Conservation (phyloP, 2,888 invertebrate genomes). For the Campoplex nolae region DNA sequence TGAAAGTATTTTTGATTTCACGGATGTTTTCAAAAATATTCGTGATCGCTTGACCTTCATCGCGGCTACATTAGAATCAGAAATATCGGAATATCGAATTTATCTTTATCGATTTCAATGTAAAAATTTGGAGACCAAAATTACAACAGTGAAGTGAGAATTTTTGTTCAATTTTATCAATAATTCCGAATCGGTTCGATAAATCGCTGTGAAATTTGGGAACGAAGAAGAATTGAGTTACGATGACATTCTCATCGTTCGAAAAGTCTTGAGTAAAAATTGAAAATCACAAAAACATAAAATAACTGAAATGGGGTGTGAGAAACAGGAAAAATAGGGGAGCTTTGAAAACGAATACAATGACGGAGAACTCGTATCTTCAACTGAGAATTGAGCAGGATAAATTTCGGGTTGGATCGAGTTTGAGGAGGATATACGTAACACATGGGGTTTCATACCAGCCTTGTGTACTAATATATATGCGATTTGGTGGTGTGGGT, state of each 20-base stretch:
- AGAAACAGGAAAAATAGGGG: neutral
- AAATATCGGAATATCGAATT: too few relatives aligned
- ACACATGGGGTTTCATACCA: conserved; percentile 23
- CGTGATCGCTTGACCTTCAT: neutral
- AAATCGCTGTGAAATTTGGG: neutral
- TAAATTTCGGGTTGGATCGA: conserved; percentile 25
- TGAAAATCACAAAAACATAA: neutral
- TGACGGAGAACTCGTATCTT: neutral
- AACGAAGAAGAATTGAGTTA: neutral
- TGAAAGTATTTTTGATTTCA: neutral
- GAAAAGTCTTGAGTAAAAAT: neutral
- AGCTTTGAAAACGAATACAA: neutral
- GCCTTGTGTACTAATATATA: conserved; percentile 27
- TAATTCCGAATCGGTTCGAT: neutral
- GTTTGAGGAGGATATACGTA: conserved; percentile 27
- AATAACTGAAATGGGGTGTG: neutral
- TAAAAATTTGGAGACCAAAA: too few relatives aligned
- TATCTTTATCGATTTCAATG: too few relatives aligned
- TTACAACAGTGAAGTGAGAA: too few relatives aligned
- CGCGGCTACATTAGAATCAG: neutral
- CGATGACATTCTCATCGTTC: neutral
- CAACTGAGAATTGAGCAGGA: neutral
- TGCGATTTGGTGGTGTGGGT: conserved; percentile 60
- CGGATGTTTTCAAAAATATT: neutral
- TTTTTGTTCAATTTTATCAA: too few relatives aligned